A percentile compares a stretch with the other conserved stretches of the same genome.
phyloP scores from a whole-genome alignment of 2,888 invertebrate genomes.

The Scaptomyza tumidula region DNA sequence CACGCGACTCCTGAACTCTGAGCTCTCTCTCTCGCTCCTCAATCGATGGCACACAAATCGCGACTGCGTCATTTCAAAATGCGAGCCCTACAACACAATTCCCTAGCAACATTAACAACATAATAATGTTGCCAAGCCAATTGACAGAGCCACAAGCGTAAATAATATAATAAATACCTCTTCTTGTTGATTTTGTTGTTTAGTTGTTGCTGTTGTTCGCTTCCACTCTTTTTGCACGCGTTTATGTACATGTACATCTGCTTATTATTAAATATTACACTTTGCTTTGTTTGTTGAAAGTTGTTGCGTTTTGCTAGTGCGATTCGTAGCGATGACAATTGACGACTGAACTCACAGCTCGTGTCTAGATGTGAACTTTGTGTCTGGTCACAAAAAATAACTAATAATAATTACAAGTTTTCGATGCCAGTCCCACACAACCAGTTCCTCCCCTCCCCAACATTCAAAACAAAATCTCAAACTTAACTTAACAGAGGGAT shows the following conservation, averaged over 20 bases:
- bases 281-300: conserved; percentile 4
- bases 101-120: conserved; percentile 44
- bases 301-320: conserved; percentile 14
- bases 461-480: background rate
- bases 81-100: background rate
- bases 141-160: conserved; percentile 23
- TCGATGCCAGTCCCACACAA: conserved; percentile 24
- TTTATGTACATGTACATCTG: background rate
- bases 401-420: conserved; percentile 52
- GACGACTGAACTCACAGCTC: conserved; percentile 38
- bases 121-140: conserved; percentile 65
- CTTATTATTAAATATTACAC: conserved; percentile 12
- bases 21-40: background rate
- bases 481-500: conserved; percentile 14
- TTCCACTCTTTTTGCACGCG: conserved; percentile 17
- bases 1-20: conserved; percentile 45
- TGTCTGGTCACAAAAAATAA: conserved; percentile 34
- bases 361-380: conserved; percentile 52
- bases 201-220: background rate
- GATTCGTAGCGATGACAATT: conserved; percentile 44
- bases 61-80: conserved; percentile 34
- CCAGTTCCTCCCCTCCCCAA: conserved; percentile 15
- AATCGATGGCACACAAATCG: conserved; percentile 25
- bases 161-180: conserved; percentile 13
- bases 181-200: background rate